A percentile compares a stretch with the other conserved stretches of the same genome.
Evolutionary conservation across 2,888 invertebrate species (phyloP).

Genomic region (Hymenopus coronatus): DNA sequence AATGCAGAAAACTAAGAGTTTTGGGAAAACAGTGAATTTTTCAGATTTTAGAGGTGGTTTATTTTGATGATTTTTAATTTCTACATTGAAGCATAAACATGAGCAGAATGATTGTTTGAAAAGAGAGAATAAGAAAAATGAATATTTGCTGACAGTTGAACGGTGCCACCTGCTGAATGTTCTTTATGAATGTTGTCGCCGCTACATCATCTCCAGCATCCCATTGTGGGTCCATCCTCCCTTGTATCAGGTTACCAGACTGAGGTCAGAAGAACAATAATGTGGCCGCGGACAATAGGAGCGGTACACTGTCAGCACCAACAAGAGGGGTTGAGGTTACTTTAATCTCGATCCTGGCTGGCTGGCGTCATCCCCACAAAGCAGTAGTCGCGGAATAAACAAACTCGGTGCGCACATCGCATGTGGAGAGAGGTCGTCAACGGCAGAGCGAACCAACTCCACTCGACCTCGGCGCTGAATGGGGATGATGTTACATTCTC

Average conservation of each 20-base stretch:
- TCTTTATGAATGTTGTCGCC: background rate
- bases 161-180: background rate
- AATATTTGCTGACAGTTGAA: background rate
- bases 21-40: no score
- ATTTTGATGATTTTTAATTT: no score
- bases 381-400: background rate
- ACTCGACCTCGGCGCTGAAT: no score
- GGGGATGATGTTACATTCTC: no score
- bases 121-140: background rate
- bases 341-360: background rate
- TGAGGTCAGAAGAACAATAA: background rate
- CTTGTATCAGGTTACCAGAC: background rate
- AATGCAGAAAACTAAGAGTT: no score
- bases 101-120: background rate
- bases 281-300: background rate
- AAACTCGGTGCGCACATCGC: background rate
- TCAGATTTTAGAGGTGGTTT: no score
- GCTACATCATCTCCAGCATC: background rate
- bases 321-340: background rate
- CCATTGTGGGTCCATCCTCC: background rate
- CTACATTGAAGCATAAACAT: no score
- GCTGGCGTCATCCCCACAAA: background rate
- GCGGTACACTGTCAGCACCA: background rate
- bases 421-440: background rate
- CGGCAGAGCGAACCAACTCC: no score